Percentiles rank a stretch among this genome's conserved stretches.
Evolutionary conservation across 1,140 invertebrate species (phyloP).

Genomic region (Nebria ingens): DNA sequence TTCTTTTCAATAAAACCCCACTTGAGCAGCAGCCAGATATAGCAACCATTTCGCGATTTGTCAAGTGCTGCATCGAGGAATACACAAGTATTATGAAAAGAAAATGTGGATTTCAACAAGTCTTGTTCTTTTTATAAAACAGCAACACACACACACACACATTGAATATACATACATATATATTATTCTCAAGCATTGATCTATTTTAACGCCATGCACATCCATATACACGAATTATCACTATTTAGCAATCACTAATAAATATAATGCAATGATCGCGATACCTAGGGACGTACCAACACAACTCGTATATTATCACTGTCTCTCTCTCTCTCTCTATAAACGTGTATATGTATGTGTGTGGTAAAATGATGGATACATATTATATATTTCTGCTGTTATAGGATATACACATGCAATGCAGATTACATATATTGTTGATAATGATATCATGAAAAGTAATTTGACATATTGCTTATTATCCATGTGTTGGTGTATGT

Average conservation of each 20-base stretch:
- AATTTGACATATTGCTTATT: slow-evolving; percentile 1
- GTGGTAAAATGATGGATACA: not conserved
- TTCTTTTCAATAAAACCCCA: not conserved
- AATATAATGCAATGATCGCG: slow-evolving; percentile 5
- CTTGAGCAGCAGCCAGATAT: no score
- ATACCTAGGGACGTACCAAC: not conserved
- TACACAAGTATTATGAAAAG: no score
- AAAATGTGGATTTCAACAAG: no score
- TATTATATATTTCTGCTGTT: not conserved
- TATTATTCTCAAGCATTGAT: no score
- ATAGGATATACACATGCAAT: slow-evolving; percentile 2
- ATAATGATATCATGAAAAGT: slow-evolving; percentile 7
- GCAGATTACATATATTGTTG: slow-evolving; percentile 6
- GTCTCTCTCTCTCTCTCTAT: not conserved
- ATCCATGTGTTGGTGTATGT: not conserved
- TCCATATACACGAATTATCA: slow-evolving; percentile 3
- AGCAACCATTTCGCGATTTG: no score
- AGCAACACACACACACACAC: no score
- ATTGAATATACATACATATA: no score
- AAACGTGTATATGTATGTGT: not conserved
- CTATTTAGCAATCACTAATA: not conserved
- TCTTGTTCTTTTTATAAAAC: no score
- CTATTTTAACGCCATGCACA: no score
- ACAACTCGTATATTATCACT: not conserved
- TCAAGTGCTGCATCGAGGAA: no score